These are phyloP conservation scores for Allobates femoralis DNA, from an alignment of 2,797 vertebrate genomes.

Conservation along the genomic window DNA sequence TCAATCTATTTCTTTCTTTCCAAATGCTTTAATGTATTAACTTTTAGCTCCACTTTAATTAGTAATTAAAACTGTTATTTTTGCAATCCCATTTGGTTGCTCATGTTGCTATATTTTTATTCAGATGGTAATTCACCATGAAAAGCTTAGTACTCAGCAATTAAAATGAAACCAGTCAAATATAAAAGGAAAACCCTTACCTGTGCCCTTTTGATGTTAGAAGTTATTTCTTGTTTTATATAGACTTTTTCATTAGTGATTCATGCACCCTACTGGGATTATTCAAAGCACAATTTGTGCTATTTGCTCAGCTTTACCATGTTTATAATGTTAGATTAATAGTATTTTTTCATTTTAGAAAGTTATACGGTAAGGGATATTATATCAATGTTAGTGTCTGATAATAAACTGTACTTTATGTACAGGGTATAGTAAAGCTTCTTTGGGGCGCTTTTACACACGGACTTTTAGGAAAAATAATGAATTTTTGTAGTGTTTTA, in stretches of 20 bases:
- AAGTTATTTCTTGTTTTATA: slow-evolving; percentile 13
- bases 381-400: background rate
- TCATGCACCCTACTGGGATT: slow-evolving; percentile 26
- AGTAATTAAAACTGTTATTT: slow-evolving; percentile 48
- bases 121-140: slow-evolving; percentile 30
- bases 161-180: slow-evolving; percentile 20
- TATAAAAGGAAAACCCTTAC: slow-evolving; percentile 5
- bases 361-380: background rate
- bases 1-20: background rate
- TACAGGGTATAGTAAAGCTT: background rate
- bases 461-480: no score
- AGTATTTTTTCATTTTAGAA: background rate
- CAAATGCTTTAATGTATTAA: slow-evolving; percentile 35
- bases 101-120: slow-evolving; percentile 46
- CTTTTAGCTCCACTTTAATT: slow-evolving; percentile 41
- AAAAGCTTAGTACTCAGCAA: slow-evolving; percentile 43
- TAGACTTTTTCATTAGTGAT: background rate
- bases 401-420: background rate
- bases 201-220: slow-evolving; percentile 33
- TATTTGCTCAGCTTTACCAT: background rate
- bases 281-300: slow-evolving; percentile 19
- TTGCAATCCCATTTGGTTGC: slow-evolving; percentile 26
- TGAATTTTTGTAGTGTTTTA: no score
- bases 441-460: no score
- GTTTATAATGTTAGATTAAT: background rate